These are phyloP conservation scores for Charaxes varanes DNA, from an alignment of 1,140 invertebrate species.

Conservation along the genomic window DNA sequence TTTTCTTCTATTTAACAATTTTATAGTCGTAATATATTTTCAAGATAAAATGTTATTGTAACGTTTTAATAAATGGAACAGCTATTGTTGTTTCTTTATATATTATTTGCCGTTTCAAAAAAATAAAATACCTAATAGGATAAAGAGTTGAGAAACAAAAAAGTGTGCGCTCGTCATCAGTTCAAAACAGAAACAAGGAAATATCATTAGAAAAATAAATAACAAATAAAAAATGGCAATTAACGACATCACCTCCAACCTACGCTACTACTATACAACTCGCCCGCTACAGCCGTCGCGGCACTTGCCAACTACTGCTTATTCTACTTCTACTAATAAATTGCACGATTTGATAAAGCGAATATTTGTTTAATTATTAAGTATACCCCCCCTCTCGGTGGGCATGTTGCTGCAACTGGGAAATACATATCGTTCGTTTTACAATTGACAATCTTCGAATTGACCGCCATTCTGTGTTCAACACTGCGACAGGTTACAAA, in stretches of 20 bases:
- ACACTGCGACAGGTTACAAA: constrained; percentile 23
- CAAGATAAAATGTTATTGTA: too few species aligned
- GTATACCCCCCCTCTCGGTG: constrained; percentile 38
- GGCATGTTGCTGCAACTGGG: constrained; percentile 25
- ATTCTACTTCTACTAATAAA: constrained; percentile 64
- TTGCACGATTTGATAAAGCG: constrained; percentile 71
- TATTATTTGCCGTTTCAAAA: too few species aligned
- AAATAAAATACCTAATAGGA: too few species aligned
- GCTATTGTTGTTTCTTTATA: too few species aligned
- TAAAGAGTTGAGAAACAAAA: background rate
- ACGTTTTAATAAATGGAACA: too few species aligned
- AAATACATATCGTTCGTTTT: constrained; percentile 22
- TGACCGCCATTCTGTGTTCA: constrained; percentile 40
- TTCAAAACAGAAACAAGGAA: constrained; percentile 47
- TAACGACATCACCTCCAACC: constrained; percentile 43
- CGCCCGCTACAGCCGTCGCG: constrained; percentile 32
- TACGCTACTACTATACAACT: constrained; percentile 57
- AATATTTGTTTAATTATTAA: constrained; percentile 50
- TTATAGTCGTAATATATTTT: too few species aligned
- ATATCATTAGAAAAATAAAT: constrained; percentile 68
- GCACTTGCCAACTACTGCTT: constrained; percentile 54
- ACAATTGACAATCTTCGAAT: constrained; percentile 51
- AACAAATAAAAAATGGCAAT: constrained; percentile 67
- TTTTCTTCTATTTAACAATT: too few species aligned
- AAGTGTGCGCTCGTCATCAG: constrained; percentile 29